Conservation (phyloP, 2,888 invertebrate genomes). For the Ferrisia virgata region DNA sequence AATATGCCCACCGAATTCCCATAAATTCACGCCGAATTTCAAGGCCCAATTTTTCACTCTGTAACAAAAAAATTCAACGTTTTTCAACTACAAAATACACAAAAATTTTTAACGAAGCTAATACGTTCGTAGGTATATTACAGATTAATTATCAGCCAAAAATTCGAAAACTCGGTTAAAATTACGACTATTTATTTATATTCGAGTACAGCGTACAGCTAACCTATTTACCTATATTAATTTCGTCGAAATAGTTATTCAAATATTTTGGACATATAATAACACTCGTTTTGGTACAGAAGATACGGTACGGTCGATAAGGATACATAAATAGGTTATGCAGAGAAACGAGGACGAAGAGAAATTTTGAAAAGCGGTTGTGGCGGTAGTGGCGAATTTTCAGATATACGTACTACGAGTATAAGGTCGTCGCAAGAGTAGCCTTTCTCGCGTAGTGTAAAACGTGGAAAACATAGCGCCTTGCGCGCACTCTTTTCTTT, state of each 20-base stretch:
- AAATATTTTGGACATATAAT: neutral
- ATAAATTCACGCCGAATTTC: conserved; percentile 83
- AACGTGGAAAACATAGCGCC: conserved; percentile 30
- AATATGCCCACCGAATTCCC: conserved; percentile 83
- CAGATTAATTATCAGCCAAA: too few relatives aligned
- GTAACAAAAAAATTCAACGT: conserved; percentile 54
- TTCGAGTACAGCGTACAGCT: neutral
- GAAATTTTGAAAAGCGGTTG: conserved; percentile 33
- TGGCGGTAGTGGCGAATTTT: conserved; percentile 28
- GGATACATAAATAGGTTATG: conserved; percentile 30
- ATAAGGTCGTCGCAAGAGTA: conserved; percentile 9
- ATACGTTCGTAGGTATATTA: too few relatives aligned
- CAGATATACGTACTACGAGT: too few relatives aligned
- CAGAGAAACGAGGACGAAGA: conserved; percentile 1
- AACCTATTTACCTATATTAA: neutral
- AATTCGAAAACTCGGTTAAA: too few relatives aligned
- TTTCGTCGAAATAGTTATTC: neutral
- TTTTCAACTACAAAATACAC: too few relatives aligned
- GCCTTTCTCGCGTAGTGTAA: conserved; percentile 1
- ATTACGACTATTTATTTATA: too few relatives aligned
- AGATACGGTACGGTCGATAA: conserved; percentile 21
- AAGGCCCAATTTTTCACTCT: conserved; percentile 91
- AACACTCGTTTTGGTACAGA: neutral
- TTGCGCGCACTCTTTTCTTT: conserved; percentile 31
- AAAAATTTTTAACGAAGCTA: too few relatives aligned